phyloP scores from a whole-genome alignment of 1,140 invertebrate genomes.

The Drosophila ercepeae region DNA sequence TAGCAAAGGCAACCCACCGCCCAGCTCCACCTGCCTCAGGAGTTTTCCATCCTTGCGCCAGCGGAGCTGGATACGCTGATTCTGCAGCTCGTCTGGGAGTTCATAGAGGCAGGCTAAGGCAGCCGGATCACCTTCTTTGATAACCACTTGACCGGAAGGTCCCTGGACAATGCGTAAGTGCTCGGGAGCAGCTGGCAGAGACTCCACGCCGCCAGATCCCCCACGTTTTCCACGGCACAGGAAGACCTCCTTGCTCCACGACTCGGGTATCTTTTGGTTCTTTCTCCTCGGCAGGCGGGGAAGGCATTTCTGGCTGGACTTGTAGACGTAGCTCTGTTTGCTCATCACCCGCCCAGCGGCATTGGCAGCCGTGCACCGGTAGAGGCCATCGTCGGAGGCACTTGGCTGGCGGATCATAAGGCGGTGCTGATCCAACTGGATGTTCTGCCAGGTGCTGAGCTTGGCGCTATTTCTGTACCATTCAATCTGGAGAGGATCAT shows the following conservation, averaged over 20 bases:
- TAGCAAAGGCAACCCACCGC: conserved; percentile 37
- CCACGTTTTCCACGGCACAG: conserved; percentile 75
- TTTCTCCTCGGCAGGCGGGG: conserved; percentile 79
- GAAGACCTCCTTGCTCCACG: conserved; percentile 85
- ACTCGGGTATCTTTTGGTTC: conserved; percentile 86
- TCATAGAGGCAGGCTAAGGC: conserved; percentile 87
- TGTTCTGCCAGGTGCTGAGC: conserved; percentile 85
- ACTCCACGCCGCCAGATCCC: conserved; percentile 37
- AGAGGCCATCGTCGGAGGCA: conserved; percentile 88
- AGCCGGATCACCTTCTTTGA: conserved; percentile 88
- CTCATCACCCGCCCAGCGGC: conserved; percentile 89
- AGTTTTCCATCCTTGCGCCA: conserved; percentile 90
- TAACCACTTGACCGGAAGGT: conserved; percentile 84
- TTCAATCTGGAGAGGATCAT: conserved; percentile 88
- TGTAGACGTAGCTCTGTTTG: conserved; percentile 86
- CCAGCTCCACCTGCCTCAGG: conserved; percentile 85
- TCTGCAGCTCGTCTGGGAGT: conserved; percentile 84
- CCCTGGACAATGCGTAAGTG: conserved; percentile 82
- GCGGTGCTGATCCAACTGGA: conserved; percentile 87
- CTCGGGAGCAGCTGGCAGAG: conserved; percentile 37
- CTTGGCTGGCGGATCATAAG: conserved; percentile 87
- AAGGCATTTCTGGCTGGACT: conserved; percentile 56
- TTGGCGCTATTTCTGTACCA: conserved; percentile 91
- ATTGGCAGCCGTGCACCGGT: conserved; percentile 91
- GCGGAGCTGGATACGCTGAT: conserved; percentile 83